A percentile compares a stretch with the other conserved stretches of the same genome.
Conservation (phyloP, 2,888 invertebrate genomes). For the Rotaria magnacalcarata region DNA sequence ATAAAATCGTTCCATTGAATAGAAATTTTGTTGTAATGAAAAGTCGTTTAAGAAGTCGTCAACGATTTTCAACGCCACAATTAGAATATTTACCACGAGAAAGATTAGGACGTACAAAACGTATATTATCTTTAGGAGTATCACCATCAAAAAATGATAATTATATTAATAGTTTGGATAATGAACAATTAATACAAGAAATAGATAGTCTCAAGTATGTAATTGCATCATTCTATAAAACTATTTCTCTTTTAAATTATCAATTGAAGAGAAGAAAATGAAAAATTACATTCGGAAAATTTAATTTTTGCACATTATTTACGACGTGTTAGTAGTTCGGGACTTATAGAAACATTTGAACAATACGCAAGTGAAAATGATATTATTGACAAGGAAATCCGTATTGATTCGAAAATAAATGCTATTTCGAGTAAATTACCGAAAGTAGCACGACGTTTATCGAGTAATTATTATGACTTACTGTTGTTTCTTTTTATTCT, state of each 20-base stretch:
- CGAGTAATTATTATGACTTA: not conserved
- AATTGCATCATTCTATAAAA: not conserved
- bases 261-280: not conserved
- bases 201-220: not conserved
- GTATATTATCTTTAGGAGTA: not conserved
- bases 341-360: not conserved
- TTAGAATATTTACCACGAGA: not conserved
- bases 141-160: not conserved
- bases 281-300: not conserved
- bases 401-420: too few relatives aligned
- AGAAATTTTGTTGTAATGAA: not conserved
- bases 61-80: not conserved
- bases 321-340: not conserved
- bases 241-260: not conserved
- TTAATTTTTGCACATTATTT: not conserved
- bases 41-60: not conserved
- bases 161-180: not conserved
- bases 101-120: not conserved
- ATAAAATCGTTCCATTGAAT: too few relatives aligned
- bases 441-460: not conserved
- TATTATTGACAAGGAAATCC: not conserved
- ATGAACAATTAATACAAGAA: not conserved
- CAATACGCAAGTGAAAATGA: not conserved
- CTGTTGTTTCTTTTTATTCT: too few relatives aligned
- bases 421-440: not conserved